Evolutionary conservation across 1,140 invertebrate species (phyloP), one percentile per base, ranked within the genome.

Genomic region (Nomia melanderi): DNA sequence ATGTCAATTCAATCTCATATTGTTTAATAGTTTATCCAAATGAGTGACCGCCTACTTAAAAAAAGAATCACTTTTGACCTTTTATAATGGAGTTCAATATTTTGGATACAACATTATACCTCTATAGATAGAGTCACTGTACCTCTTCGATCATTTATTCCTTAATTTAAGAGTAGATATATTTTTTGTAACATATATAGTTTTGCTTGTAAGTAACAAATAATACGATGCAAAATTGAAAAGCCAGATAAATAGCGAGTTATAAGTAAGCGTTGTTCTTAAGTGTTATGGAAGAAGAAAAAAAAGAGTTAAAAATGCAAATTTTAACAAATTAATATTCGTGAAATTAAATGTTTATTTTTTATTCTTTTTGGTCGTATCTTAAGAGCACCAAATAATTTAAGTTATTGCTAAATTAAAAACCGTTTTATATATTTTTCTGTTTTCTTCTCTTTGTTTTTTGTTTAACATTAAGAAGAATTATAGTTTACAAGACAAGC

Each of bases 171-270:
- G 60, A 41, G 36, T 62, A 62, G n/a, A 62, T 62, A 62, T 41
- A 41, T 62, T 62, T 62, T 62, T 62, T 62, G 60, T 62, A 62
- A 62, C 60, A 62, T n/a, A n/a, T n/a, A n/a, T 62, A 62, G 60
- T 8, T 33, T 25, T n/a, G 23, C 36, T 41, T 41, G 14, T 14
- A 41, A 60, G 12, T 62, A 62, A 39, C 33, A 39, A 62, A 41
- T 62, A 31, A 31, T 14, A 57, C 14, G 27, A 4, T 57, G 54
- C 31, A 29, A 31, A 57, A 57, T 31, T 31, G 54, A 25, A 12
- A 4, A 57, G 7, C 54, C 4, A 3, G 17, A 17, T 57, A 57
- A n/a, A 14, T 57, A 31, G 20, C 2, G 1, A 20, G 31, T 57
- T 17, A 20, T 6, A 57, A 20, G 20, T 31, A 57, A 57, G 29